phyloP scores from a whole-genome alignment of 2,113 vertebrate genomes.

The Ibidorhyncha struthersii region DNA sequence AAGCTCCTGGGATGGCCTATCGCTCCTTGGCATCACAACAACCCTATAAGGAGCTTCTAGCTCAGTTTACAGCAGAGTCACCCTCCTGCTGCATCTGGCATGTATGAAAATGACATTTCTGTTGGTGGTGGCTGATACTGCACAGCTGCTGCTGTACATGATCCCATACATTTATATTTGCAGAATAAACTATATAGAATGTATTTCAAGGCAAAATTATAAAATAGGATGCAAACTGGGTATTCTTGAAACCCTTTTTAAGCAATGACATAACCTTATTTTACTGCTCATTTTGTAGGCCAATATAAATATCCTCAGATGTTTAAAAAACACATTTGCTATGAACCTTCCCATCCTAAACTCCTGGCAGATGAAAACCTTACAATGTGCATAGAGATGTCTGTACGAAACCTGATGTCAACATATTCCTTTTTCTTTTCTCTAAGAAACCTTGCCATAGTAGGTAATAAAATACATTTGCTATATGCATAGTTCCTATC shows the following conservation, averaged over 20 bases:
- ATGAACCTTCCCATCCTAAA: background rate
- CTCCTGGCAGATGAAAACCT: background rate
- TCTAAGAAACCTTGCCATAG: background rate
- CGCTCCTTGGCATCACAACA: background rate
- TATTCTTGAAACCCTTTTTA: background rate
- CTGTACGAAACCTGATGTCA: background rate
- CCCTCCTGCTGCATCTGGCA: background rate
- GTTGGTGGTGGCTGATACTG: background rate
- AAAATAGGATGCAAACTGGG: background rate
- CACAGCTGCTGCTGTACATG: background rate
- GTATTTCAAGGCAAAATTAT: background rate
- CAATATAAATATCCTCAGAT: background rate
- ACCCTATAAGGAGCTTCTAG: background rate
- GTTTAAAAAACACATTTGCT: background rate
- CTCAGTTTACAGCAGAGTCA: background rate
- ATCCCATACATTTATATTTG: background rate
- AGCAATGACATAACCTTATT: background rate
- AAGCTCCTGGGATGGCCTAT: background rate
- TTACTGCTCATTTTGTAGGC: background rate
- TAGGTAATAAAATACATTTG: background rate
- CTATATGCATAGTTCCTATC: background rate
- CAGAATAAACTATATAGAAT: background rate
- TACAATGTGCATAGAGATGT: background rate
- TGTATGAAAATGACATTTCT: background rate
- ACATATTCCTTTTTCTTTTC: background rate